Conservation (phyloP, 1,140 invertebrate genomes). For the Cyclargus thomasi region DNA sequence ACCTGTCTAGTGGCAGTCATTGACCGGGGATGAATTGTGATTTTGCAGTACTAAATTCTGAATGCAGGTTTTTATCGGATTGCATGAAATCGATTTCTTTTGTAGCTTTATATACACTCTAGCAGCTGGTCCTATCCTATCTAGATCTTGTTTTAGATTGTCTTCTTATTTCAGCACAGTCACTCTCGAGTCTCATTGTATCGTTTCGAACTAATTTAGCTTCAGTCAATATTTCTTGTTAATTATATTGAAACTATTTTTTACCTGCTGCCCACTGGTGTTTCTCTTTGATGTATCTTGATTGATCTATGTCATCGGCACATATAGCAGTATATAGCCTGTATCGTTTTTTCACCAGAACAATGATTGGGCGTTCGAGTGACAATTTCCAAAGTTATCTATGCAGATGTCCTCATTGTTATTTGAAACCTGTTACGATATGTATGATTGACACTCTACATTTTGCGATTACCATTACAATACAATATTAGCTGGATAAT, state of each 20-base stretch:
- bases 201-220: slow-evolving; percentile 58
- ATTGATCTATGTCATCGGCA: slow-evolving; percentile 35
- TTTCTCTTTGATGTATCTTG: slow-evolving; percentile 34
- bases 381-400: slow-evolving; percentile 49
- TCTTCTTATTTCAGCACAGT: slow-evolving; percentile 59
- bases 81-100: slow-evolving; percentile 65
- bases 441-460: slow-evolving; percentile 42
- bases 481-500: slow-evolving; percentile 32
- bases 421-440: slow-evolving; percentile 48
- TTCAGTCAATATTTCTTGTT: slow-evolving; percentile 54
- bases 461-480: slow-evolving; percentile 37
- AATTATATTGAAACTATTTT: slow-evolving; percentile 55
- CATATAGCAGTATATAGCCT: slow-evolving; percentile 32
- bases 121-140: slow-evolving; percentile 61
- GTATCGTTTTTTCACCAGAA: slow-evolving; percentile 36
- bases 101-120: slow-evolving; percentile 61
- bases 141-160: slow-evolving; percentile 68
- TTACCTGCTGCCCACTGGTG: slow-evolving; percentile 36
- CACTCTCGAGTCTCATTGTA: slow-evolving; percentile 54
- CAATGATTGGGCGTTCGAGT: slow-evolving; percentile 45
- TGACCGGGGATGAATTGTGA: slow-evolving; percentile 68
- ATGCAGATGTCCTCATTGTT: slow-evolving; percentile 57
- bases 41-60: slow-evolving; percentile 43
- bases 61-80: slow-evolving; percentile 44
- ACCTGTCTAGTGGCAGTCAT: slow-evolving; percentile 44